Conservation (phyloP, 2,797 vertebrate species). For the Lagorchestes hirsutus region DNA sequence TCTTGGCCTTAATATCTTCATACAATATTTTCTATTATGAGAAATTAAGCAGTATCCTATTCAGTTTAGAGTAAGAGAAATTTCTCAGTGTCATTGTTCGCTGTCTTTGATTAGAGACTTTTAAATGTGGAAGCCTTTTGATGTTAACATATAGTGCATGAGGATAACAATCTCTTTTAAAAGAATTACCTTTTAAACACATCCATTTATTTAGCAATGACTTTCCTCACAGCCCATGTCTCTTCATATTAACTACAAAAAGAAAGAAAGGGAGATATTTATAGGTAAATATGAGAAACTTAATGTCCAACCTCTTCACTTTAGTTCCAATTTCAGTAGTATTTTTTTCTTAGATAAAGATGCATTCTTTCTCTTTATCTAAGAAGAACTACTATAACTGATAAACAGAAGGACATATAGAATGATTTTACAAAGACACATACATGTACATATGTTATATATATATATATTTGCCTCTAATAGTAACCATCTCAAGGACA, state of each 20-base stretch:
- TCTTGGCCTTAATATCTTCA: conserved; percentile 59
- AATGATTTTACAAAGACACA: too few relatives aligned
- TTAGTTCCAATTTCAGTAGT: neutral
- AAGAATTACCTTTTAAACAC: neutral
- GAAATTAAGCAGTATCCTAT: conserved; percentile 68
- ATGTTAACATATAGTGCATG: neutral
- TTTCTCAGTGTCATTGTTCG: conserved; percentile 58
- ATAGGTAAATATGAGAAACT: neutral
- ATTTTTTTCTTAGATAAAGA: neutral
- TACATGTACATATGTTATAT: too few relatives aligned
- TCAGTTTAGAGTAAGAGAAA: conserved; percentile 61
- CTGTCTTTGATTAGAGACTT: neutral
- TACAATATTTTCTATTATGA: conserved; percentile 65
- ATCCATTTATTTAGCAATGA: neutral
- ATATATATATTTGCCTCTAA: neutral
- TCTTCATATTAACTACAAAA: neutral
- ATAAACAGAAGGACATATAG: neutral
- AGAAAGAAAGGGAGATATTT: neutral
- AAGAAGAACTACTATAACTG: neutral
- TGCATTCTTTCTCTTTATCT: neutral
- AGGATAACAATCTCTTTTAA: neutral
- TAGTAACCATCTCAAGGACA: neutral
- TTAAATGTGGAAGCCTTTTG: conserved; percentile 42
- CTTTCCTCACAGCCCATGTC: neutral
- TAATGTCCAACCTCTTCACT: neutral